A percentile compares a stretch with the other conserved stretches of the same genome.
phyloP scores from a whole-genome alignment of 2,888 invertebrate species.

The Melipona beecheii region DNA sequence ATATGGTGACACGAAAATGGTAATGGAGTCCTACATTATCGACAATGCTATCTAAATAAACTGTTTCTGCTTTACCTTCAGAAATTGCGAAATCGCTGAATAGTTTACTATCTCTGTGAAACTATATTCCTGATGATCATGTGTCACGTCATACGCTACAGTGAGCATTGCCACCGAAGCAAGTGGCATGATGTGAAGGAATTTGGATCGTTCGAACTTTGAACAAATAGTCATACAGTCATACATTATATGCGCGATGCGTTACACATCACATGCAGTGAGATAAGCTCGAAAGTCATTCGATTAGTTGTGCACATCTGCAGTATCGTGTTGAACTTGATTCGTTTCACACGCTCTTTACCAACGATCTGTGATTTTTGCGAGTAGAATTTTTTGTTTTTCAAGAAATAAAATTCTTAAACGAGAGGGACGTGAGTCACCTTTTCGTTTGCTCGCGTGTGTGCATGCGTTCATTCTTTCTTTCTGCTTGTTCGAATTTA shows the following conservation, averaged over 20 bases:
- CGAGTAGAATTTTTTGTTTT: background rate
- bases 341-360: background rate
- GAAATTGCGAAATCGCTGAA: background rate
- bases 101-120: slow-evolving; percentile 27
- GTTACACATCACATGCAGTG: slow-evolving; percentile 10
- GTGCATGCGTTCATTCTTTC: background rate
- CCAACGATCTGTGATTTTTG: slow-evolving; percentile 35
- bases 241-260: slow-evolving; percentile 33
- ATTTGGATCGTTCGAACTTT: slow-evolving; percentile 77
- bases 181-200: slow-evolving; percentile 74
- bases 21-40: background rate
- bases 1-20: background rate
- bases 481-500: background rate
- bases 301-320: slow-evolving; percentile 10
- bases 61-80: background rate
- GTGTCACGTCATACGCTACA: slow-evolving; percentile 52
- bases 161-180: slow-evolving; percentile 63
- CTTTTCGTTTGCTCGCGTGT: background rate
- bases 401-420: background rate
- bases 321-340: background rate
- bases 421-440: slow-evolving; percentile 1
- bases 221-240: slow-evolving; percentile 66
- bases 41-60: background rate
- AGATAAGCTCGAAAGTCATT: slow-evolving; percentile 40
- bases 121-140: slow-evolving; percentile 36